These are phyloP conservation scores for Agrilus mali DNA, from an alignment of 2,888 invertebrate genomes.

Conservation along the genomic window DNA sequence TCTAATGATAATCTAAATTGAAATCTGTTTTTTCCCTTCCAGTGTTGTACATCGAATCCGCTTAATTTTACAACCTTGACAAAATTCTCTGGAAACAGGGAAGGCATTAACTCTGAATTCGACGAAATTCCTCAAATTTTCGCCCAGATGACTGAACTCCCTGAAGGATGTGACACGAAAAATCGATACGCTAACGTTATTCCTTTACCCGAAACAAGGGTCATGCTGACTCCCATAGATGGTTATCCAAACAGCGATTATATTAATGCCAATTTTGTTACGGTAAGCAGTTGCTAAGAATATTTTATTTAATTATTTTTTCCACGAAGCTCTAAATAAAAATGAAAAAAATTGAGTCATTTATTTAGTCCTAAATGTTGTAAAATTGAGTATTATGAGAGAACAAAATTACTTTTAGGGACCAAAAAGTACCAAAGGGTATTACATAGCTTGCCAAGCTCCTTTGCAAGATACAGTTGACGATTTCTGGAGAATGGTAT, in stretches of 20 bases:
- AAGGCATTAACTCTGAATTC: conserved; percentile 70
- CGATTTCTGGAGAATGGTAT: conserved; percentile 94
- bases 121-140: conserved; percentile 66
- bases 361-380: background rate
- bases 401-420: conserved; percentile 53
- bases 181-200: conserved; percentile 93
- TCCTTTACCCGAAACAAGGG: conserved; percentile 83
- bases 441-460: conserved; percentile 88
- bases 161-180: conserved; percentile 77
- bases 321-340: background rate
- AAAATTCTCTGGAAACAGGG: conserved; percentile 57
- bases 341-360: background rate
- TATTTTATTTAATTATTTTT: background rate
- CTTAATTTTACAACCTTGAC: conserved; percentile 67
- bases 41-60: conserved; percentile 57
- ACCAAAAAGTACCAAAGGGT: conserved; percentile 66
- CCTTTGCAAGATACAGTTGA: conserved; percentile 71
- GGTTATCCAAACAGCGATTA: conserved; percentile 74
- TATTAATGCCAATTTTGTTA: conserved; percentile 87
- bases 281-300: conserved; percentile 45
- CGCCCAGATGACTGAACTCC: conserved; percentile 69
- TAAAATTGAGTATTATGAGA: conserved; percentile 3
- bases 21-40: conserved; percentile 15
- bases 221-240: conserved; percentile 57
- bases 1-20: background rate